Base-by-base conservation (phyloP, 2,888 invertebrate genomes). In the Agrochola lychnidis region DNA sequence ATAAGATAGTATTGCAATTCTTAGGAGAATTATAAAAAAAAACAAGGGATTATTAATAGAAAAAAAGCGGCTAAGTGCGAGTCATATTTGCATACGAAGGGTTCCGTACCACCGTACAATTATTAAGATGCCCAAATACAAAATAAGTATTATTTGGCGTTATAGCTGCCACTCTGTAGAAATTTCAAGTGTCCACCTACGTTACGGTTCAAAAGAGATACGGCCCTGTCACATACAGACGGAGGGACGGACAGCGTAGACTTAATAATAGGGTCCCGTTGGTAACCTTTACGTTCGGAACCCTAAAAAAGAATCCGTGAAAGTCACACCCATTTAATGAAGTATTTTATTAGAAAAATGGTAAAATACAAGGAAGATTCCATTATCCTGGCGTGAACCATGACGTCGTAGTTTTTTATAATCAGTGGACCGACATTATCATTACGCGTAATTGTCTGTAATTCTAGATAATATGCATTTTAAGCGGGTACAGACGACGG, bases 391-490 rank as follows among this genome's bases (percentile, higher is more conserved):
- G 59, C 25, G 64, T 53, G 78, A 40, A 19, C 9, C 36, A 56
- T 73, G 75, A 83, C 75, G 86, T 79, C 73, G 63, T 3, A 16
- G 45, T 73, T 66, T 75, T 62, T 70, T 73, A 71, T 72, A 42
- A 59, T 22, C 53, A 16, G 42, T 61, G 62, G 73, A 72, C 74
- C 42, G 25, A 73, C 77, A 72, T 51, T 59, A 53, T 76, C 75
- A 80, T 88, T 87, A 88, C 25, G 61, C 40, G 76, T 83, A 87
- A 87, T 87, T 70, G 71, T 73, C 42, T 14, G 70, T 86, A 82
- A 86, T 87, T 88, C 81, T 84, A 84, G 84, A 71, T 79, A 88
- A 82, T 88, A 78, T 86, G 78, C 82, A 81, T 81, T 84, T 78
- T 79, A 78, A 78, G 63, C 57, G 51, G 5, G 79, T 69, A 78